Evolutionary conservation across 2,888 invertebrate species (phyloP).

Genomic region (Latheticus oryzae): DNA sequence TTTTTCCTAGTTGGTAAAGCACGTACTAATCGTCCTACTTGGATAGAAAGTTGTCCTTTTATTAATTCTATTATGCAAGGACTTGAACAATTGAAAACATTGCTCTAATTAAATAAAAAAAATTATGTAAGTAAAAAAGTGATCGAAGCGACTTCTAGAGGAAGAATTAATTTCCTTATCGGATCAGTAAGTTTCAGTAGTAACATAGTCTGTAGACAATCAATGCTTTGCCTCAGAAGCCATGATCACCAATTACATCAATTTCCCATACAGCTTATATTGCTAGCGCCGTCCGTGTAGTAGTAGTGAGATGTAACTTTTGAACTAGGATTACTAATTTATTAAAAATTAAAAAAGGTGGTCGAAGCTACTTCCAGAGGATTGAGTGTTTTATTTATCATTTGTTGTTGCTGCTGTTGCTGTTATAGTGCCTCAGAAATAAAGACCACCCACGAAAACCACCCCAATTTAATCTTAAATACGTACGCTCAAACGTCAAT

Average conservation of each 20-base stretch:
- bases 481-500: neutral
- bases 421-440: neutral
- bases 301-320: no score
- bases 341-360: neutral
- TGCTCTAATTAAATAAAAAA: neutral
- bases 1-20: constrained; percentile 22
- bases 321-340: no score
- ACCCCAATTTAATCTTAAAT: neutral
- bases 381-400: neutral
- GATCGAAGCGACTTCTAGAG: constrained; percentile 1
- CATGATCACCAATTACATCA: no score
- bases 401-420: neutral
- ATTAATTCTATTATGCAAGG: neutral
- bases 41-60: constrained; percentile 26
- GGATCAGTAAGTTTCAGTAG: no score
- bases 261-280: no score
- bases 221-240: no score
- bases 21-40: constrained; percentile 24
- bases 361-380: constrained; percentile 5
- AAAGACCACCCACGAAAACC: neutral
- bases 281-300: no score
- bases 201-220: no score
- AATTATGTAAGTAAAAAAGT: neutral
- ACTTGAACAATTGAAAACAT: neutral
- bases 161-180: neutral